Percentiles rank a stretch among this genome's conserved stretches.
Evolutionary conservation across 2,888 invertebrate genomes (phyloP).

Genomic region (Julus scanicus): DNA sequence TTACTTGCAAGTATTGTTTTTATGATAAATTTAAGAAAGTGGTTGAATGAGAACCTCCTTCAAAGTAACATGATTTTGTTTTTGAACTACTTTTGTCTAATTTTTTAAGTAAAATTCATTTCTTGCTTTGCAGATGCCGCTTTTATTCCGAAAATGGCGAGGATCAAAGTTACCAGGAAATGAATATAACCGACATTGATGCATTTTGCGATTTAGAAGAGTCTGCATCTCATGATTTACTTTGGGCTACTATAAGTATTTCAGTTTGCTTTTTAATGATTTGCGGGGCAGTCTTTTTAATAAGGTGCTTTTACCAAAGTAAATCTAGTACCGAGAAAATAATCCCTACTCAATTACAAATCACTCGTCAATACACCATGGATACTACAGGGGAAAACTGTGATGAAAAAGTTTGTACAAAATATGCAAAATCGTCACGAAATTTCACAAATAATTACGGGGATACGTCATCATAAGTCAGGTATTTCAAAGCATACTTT

Average conservation of each 20-base stretch:
- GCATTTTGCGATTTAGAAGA: not conserved
- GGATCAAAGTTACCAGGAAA: not conserved
- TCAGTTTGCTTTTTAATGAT: not conserved
- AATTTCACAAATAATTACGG: not conserved
- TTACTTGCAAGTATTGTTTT: too few relatives aligned
- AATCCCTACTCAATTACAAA: not conserved
- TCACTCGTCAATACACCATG: not conserved
- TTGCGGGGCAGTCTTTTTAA: not conserved
- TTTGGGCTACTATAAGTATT: not conserved
- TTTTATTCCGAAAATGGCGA: not conserved
- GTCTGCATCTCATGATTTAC: not conserved
- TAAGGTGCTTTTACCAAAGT: not conserved
- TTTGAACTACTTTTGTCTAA: too few relatives aligned
- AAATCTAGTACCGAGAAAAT: not conserved
- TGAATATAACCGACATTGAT: slow-evolving; percentile 2
- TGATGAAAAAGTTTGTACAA: not conserved
- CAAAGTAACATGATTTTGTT: too few relatives aligned
- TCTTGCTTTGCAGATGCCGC: not conserved
- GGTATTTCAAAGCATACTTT: not conserved
- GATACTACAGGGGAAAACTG: not conserved
- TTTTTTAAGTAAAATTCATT: too few relatives aligned
- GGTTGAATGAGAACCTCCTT: too few relatives aligned
- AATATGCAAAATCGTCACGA: not conserved
- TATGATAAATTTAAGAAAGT: too few relatives aligned
- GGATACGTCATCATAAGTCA: not conserved